These are phyloP conservation scores for Atta colombica DNA, from an alignment of 1,140 invertebrate genomes.

Conservation along the genomic window DNA sequence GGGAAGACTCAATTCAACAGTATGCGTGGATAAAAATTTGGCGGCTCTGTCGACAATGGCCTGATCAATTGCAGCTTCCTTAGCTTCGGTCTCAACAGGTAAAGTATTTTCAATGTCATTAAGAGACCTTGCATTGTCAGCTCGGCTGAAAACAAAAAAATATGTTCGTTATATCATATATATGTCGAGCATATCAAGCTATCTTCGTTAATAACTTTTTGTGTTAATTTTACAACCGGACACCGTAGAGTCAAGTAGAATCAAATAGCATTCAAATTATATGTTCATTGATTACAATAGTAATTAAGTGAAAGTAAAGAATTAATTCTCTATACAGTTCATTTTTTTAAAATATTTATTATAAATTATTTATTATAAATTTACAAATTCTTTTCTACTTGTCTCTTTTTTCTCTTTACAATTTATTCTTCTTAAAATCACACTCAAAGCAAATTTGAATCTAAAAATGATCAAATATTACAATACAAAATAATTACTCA, in stretches of 20 bases:
- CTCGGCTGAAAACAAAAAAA: constrained; percentile 80
- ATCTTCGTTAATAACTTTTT: constrained; percentile 7
- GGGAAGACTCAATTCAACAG: constrained; percentile 92
- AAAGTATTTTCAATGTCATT: constrained; percentile 87
- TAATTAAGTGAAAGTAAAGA: constrained; percentile 16
- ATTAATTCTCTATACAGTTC: not conserved
- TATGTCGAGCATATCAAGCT: not conserved
- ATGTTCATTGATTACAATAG: not conserved
- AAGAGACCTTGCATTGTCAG: constrained; percentile 86
- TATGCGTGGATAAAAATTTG: constrained; percentile 92
- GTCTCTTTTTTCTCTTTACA: not conserved
- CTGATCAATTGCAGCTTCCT: constrained; percentile 92
- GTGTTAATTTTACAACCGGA: constrained; percentile 23
- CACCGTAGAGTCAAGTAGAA: not conserved
- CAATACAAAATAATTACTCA: not conserved
- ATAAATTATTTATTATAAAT: too few species aligned
- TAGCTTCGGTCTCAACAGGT: constrained; percentile 90
- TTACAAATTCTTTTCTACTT: not conserved
- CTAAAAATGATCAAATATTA: constrained; percentile 2
- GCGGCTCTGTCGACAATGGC: constrained; percentile 91
- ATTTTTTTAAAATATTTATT: not conserved
- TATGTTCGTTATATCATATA: not conserved
- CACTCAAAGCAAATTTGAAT: not conserved
- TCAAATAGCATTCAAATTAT: constrained; percentile 3
- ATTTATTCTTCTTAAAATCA: not conserved